Base-by-base conservation (phyloP, 2,113 vertebrate genomes). In the Chelonoidis abingdonii region DNA sequence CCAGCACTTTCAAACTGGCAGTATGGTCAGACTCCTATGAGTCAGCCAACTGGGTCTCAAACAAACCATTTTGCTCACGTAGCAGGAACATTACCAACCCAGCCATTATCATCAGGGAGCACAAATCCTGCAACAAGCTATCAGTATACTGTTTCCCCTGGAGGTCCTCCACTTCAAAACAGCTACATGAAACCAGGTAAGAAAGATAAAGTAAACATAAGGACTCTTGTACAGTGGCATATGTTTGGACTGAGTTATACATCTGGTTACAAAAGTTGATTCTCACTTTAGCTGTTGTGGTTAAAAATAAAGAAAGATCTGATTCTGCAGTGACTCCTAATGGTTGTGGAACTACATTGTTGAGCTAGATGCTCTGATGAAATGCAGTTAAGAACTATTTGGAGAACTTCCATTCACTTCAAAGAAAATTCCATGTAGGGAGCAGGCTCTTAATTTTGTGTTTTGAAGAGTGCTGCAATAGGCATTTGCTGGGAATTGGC, bases 1-100 rank as follows among this genome's bases (percentile, higher is more conserved):
- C 94, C 97, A 65, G 96, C 97, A 49, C 97, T 98, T 94, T 96
- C 98, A 86, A 97, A 98, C 95, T 99, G 99, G 99, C 99, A 98
- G 52, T 98, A 99, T 95, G 97, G 97, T 92, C 98, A 97, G 54
- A 86, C 96, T 53, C 90, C 98, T 44, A 96, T 62, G 25, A 96
- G 96, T 75, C 98, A 98, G 89, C 80, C 96, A 0, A 53, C 13
- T 3, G 98, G 97, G 72, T 96, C 98, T 82, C 95, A 97, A 84
- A 90, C 94, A 52, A 99, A 98, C 96, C 98, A 98, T 72, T 95
- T 98, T 95, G 98, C 97, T 96, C 97, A 10, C 3, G 41, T 89
- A 92, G 80, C 92, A 17, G n/a, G 95, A 94, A 35, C 95, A 17
- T 80, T 53, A 38, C 27, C 97, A 56, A 96, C 93, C 82, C 98